These are phyloP conservation scores for Rhinophrynus dorsalis DNA, from an alignment of 2,797 vertebrate genomes.

Conservation along the genomic window DNA sequence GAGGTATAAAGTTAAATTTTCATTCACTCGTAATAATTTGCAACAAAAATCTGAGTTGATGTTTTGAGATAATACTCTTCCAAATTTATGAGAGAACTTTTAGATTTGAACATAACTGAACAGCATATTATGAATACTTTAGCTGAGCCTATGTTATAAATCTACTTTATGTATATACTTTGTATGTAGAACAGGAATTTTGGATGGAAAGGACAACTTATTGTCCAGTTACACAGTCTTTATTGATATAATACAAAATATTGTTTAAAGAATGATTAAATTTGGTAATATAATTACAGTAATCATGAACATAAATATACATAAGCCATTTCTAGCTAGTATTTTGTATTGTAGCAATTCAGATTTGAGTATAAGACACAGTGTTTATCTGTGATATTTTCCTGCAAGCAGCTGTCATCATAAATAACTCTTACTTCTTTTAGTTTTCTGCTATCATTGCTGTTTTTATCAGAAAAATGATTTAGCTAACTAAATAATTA, in stretches of 20 bases:
- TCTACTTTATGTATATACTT: background rate
- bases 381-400: constrained; percentile 47
- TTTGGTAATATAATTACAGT: constrained; percentile 6
- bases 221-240: constrained; percentile 16
- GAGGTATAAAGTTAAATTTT: no score
- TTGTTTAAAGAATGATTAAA: constrained; percentile 9
- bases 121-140: background rate
- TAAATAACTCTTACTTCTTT: constrained; percentile 45
- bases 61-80: background rate
- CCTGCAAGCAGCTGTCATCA: constrained; percentile 41
- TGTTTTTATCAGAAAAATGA: constrained; percentile 46
- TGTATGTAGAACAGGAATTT: constrained; percentile 3
- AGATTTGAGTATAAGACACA: constrained; percentile 26
- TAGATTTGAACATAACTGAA: background rate
- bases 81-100: constrained; percentile 8
- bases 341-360: constrained; percentile 32
- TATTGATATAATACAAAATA: constrained; percentile 26
- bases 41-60: no score
- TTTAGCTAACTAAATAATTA: constrained; percentile 50
- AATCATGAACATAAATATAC: constrained; percentile 23
- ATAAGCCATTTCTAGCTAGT: background rate
- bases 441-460: constrained; percentile 37
- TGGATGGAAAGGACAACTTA: background rate
- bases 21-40: no score
- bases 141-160: background rate